phyloP scores from a whole-genome alignment of 2,888 invertebrate species.

The Protophormia terraenovae region DNA sequence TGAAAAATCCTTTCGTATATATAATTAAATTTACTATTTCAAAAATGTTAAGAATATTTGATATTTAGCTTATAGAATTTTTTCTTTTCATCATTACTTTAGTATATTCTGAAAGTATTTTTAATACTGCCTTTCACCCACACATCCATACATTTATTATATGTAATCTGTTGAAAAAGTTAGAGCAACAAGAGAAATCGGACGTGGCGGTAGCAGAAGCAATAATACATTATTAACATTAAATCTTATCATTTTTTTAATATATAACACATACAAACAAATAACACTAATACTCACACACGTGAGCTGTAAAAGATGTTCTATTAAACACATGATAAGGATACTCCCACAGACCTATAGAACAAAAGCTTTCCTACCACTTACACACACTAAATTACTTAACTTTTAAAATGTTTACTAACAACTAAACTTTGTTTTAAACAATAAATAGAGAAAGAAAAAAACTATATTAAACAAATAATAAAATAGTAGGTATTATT shows the following conservation, averaged over 20 bases:
- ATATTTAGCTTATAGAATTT: no score
- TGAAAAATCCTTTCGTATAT: no score
- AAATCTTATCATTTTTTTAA: neutral
- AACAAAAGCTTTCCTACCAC: no score
- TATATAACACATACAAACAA: neutral
- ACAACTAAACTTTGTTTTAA: neutral
- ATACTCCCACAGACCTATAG: neutral
- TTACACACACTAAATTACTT: neutral
- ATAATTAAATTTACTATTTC: no score
- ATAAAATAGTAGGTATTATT: conserved; percentile 1
- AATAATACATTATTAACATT: neutral
- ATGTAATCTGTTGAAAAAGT: neutral
- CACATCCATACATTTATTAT: neutral
- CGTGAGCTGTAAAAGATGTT: neutral
- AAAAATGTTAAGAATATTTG: no score
- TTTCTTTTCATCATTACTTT: no score
- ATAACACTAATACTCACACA: neutral
- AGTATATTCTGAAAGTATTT: neutral
- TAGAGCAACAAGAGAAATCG: neutral
- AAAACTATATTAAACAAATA: neutral
- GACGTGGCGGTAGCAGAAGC: neutral
- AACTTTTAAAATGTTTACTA: neutral
- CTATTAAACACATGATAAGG: neutral
- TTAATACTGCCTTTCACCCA: neutral
- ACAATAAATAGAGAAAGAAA: neutral